Conservation (phyloP, 2,797 vertebrate species). For the Molossus alvarezi region DNA sequence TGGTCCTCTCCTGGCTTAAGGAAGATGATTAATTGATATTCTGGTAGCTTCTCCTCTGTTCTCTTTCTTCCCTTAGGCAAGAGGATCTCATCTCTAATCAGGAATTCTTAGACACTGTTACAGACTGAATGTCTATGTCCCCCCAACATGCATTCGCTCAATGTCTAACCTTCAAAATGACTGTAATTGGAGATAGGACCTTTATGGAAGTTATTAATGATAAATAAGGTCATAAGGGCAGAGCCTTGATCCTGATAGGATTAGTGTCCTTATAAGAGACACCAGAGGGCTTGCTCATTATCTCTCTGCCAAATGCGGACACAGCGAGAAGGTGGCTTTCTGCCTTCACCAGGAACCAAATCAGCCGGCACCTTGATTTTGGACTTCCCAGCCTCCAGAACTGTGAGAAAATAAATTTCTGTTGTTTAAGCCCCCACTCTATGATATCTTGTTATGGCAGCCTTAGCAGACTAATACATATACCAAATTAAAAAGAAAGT, state of each 20-base stretch:
- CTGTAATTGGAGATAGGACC: neutral
- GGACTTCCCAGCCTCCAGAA: neutral
- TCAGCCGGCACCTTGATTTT: neutral
- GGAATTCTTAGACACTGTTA: slow-evolving; percentile 13
- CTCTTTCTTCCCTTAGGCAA: slow-evolving; percentile 14
- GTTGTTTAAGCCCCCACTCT: neutral
- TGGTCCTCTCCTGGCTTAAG: neutral
- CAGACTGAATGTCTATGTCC: neutral
- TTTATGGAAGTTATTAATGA: neutral
- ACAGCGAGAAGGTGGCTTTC: neutral
- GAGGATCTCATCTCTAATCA: neutral
- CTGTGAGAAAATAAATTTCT: neutral
- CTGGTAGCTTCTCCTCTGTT: neutral
- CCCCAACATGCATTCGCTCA: neutral
- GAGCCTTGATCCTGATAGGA: neutral
- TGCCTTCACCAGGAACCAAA: neutral
- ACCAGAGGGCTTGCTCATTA: neutral
- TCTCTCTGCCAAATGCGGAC: neutral
- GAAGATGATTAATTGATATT: neutral
- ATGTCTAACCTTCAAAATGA: neutral
- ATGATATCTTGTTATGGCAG: neutral
- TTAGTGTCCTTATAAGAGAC: neutral
- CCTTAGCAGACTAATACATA: neutral
- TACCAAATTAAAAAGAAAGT: slow-evolving; percentile 28
- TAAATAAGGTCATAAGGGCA: neutral